These are phyloP conservation scores for Rotaria magnacalcarata DNA, from an alignment of 2,888 invertebrate genomes.

Conservation along the genomic window DNA sequence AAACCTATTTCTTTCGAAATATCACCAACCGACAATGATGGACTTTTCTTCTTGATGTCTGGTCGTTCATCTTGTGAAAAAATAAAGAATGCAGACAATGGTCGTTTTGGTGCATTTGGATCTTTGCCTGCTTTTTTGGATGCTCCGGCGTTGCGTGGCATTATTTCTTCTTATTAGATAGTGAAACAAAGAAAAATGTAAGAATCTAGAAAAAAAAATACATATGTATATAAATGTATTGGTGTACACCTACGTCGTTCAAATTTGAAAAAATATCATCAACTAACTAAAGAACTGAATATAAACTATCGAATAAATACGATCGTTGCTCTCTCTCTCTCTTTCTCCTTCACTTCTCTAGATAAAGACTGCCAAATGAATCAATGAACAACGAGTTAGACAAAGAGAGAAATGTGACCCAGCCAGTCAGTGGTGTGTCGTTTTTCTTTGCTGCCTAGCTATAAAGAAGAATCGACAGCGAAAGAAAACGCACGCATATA, in stretches of 20 bases:
- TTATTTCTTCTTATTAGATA: neutral
- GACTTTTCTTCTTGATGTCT: neutral
- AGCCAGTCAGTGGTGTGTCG: slow-evolving; percentile 18
- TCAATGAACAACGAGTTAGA: slow-evolving; percentile 27
- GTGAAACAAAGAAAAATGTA: neutral
- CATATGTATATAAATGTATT: neutral
- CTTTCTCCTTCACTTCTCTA: slow-evolving; percentile 16
- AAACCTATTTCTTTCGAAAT: slow-evolving; percentile 29
- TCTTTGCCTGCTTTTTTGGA: neutral
- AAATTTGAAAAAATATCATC: neutral
- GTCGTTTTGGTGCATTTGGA: slow-evolving; percentile 27
- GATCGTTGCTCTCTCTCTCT: slow-evolving; percentile 13
- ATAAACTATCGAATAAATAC: slow-evolving; percentile 9
- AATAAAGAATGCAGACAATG: slow-evolving; percentile 34
- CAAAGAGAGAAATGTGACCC: slow-evolving; percentile 20
- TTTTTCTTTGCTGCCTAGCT: slow-evolving; percentile 10
- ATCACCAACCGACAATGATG: slow-evolving; percentile 29
- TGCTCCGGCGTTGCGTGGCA: neutral
- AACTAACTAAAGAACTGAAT: neutral
- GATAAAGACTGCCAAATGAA: slow-evolving; percentile 22
- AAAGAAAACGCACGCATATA: neutral
- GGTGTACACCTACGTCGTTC: neutral
- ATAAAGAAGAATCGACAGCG: slow-evolving; percentile 34
- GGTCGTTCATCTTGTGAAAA: slow-evolving; percentile 34
- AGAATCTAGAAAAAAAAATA: neutral